These are phyloP conservation scores for Automeris io DNA, from an alignment of 2,888 invertebrate species.

Conservation along the genomic window DNA sequence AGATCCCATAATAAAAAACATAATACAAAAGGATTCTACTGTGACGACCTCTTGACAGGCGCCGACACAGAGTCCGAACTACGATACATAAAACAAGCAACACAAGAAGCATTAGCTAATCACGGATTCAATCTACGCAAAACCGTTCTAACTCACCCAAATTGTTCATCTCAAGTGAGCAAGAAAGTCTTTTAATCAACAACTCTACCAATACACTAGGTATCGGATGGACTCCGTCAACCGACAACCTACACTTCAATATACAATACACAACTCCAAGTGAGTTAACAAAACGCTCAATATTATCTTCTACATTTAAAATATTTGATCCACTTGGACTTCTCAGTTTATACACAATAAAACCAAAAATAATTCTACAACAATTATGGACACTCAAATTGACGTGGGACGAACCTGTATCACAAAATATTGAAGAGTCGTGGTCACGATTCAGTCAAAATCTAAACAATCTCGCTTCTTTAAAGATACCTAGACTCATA, in stretches of 20 bases:
- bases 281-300: conserved; percentile 1
- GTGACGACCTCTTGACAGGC: conserved; percentile 21
- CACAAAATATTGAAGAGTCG: conserved; percentile 11
- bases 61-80: conserved; percentile 9
- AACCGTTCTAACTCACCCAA: conserved; percentile 13
- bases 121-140: conserved; percentile 17
- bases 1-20: conserved; percentile 11
- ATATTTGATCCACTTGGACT: conserved; percentile 12
- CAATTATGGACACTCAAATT: conserved; percentile 9
- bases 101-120: conserved; percentile 6
- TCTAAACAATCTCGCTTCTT: neutral
- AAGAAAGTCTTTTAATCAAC: too few species aligned
- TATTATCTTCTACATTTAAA: conserved; percentile 7
- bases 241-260: conserved; percentile 15
- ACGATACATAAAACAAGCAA: conserved; percentile 10
- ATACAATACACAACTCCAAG: too few species aligned
- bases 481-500: neutral
- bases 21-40: conserved; percentile 21
- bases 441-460: neutral
- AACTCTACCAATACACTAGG: too few species aligned
- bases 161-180: too few species aligned
- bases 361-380: conserved; percentile 9
- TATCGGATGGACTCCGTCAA: conserved; percentile 17
- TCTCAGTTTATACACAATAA: conserved; percentile 8
- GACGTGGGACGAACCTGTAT: conserved; percentile 9